A percentile compares a stretch with the other conserved stretches of the same genome.
phyloP scores from a whole-genome alignment of 2,888 invertebrate species.

The Amphipoea lucens region DNA sequence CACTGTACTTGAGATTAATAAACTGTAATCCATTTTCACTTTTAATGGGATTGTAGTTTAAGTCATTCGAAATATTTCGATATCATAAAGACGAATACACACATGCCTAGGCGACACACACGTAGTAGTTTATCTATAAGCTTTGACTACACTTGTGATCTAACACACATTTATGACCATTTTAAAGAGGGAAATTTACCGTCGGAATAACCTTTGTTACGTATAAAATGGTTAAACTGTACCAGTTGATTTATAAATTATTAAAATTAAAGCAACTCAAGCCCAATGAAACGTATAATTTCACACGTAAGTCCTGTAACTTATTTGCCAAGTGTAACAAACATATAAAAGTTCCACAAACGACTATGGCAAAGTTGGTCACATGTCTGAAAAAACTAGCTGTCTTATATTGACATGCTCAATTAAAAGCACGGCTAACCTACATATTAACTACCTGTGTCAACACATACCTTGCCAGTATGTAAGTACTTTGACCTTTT shows the following conservation, averaged over 20 bases:
- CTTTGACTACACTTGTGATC: background rate
- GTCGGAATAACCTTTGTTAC: background rate
- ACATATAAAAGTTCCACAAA: background rate
- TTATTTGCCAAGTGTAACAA: background rate
- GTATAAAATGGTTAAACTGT: background rate
- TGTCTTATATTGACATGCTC: slow-evolving; percentile 31
- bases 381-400: slow-evolving; percentile 27
- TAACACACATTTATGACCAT: background rate
- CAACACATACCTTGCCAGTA: slow-evolving; percentile 49
- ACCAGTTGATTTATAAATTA: background rate
- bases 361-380: slow-evolving; percentile 20
- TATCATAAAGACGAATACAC: slow-evolving; percentile 1
- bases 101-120: background rate
- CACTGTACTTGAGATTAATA: background rate
- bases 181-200: background rate
- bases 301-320: background rate
- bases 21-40: background rate
- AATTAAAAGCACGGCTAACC: slow-evolving; percentile 49
- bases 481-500: slow-evolving; percentile 66
- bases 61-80: background rate
- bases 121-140: background rate
- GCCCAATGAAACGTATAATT: background rate
- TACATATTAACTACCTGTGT: slow-evolving; percentile 36
- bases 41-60: background rate
- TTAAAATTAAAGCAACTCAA: slow-evolving; percentile 6